Base-by-base conservation (phyloP, 2,113 vertebrate genomes). In the Otis tarda region DNA sequence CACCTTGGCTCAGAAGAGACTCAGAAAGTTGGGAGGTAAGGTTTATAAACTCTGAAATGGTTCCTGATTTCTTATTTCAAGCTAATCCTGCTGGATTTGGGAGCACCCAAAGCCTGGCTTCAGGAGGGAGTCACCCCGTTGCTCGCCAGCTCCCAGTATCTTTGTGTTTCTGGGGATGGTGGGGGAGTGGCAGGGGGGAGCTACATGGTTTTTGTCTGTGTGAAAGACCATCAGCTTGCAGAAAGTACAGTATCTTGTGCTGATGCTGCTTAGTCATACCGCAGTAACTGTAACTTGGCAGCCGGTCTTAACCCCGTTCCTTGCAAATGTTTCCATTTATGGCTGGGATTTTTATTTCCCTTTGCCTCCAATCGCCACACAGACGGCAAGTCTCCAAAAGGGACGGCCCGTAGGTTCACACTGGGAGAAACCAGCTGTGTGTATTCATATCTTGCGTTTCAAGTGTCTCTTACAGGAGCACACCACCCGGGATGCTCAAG, bases 261-360 rank as follows among this genome's bases (percentile, higher is more conserved):
- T 30, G 7, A 24, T 65, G 55, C 68, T 53, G 91, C 92, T 95
- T 94, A 91, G 91, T 97, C 96, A 96, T 81, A 31, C 47, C 70
- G 82, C 82, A 89, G 73, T 6, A 50, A 69, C 64, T 43, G 74
- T 52, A 76, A 57, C 27, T 83, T 97, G 95, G 97, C 95, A 80
- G 80, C 53, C 45, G 93, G 7, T 87, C 37, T 73, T 25, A 76
- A 76, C 56, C 79, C 88, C 0, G 0, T 83, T 90, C 83, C 92
- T 90, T 73, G 59, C 6, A 89, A 91, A 91, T 2, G 37, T 84
- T 97, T 97, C 98, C 98, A 97, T 98, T 96, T 98, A 98, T 97
- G 98, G 98, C 82, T 57, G 87, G 78, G 71, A 86, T 56, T 73
- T 87, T 39, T 47, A 73, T 90, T 95, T 93, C 91, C 77, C 33